A percentile compares a stretch with the other conserved stretches of the same genome.
phyloP scores from a whole-genome alignment of 2,797 vertebrate species.

The Malurus splendens region DNA sequence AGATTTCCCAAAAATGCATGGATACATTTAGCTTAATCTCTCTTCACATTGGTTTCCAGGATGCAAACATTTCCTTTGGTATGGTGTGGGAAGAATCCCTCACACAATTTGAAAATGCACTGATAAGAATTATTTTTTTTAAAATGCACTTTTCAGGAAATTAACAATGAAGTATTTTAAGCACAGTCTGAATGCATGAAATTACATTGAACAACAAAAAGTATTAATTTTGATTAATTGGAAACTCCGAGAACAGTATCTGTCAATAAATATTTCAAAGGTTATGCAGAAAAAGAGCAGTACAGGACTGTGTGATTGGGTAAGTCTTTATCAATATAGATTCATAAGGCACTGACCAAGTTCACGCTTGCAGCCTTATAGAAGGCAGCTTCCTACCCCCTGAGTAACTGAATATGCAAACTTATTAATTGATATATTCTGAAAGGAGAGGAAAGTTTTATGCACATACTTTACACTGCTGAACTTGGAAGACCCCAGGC shows the following conservation, averaged over 20 bases:
- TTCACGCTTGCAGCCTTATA: neutral
- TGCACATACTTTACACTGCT: neutral
- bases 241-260: neutral
- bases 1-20: neutral
- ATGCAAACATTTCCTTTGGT: neutral
- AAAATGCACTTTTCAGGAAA: neutral
- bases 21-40: constrained; percentile 2
- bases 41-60: neutral
- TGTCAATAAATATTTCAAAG: neutral
- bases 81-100: neutral
- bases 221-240: neutral
- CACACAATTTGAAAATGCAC: neutral
- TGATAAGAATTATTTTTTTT: neutral
- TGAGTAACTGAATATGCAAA: neutral
- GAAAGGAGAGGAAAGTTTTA: neutral
- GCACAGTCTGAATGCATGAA: neutral
- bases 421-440: neutral
- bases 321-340: neutral
- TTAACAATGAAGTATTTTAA: neutral
- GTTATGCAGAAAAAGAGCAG: neutral
- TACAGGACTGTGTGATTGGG: neutral
- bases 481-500: neutral
- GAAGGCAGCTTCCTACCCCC: neutral
- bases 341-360: neutral
- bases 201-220: neutral